Conservation (phyloP, 92 coral and sea anemone genomes). For the Ricordea florida region DNA sequence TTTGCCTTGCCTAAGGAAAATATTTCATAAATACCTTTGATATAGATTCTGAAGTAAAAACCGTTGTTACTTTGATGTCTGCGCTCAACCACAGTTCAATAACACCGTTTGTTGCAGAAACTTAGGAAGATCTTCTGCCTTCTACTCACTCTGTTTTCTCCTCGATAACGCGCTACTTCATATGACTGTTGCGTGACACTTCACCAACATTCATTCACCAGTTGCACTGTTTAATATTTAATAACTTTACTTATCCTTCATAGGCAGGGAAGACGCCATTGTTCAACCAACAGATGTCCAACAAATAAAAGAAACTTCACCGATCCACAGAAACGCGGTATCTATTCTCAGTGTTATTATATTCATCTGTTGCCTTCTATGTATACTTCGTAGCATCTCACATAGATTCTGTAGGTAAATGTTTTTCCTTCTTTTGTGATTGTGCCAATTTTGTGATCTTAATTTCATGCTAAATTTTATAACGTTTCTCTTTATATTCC, state of each 20-base stretch:
- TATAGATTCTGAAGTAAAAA: too few relatives aligned
- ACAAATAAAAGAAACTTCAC: background rate
- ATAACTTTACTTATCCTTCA: conserved; percentile 22
- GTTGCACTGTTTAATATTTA: conserved; percentile 45
- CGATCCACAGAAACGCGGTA: conserved; percentile 1
- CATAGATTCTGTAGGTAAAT: background rate
- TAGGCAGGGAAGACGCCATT: conserved; percentile 30
- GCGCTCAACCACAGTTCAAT: too few relatives aligned
- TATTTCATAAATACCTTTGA: too few relatives aligned
- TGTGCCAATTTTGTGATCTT: background rate
- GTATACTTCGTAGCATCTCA: background rate
- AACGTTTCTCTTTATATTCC: too few relatives aligned
- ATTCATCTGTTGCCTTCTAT: background rate
- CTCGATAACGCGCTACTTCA: too few relatives aligned
- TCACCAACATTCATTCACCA: background rate
- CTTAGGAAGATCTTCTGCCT: too few relatives aligned
- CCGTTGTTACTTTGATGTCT: too few relatives aligned
- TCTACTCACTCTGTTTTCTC: too few relatives aligned
- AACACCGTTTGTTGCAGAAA: too few relatives aligned
- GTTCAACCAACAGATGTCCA: conserved; percentile 23
- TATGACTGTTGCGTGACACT: background rate
- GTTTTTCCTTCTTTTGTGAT: background rate
- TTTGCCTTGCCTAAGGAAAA: too few relatives aligned
- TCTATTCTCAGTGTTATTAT: background rate
- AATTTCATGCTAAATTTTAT: too few relatives aligned